Conservation (phyloP, 2,113 vertebrate genomes). For the Coptodon bakossiorum region DNA sequence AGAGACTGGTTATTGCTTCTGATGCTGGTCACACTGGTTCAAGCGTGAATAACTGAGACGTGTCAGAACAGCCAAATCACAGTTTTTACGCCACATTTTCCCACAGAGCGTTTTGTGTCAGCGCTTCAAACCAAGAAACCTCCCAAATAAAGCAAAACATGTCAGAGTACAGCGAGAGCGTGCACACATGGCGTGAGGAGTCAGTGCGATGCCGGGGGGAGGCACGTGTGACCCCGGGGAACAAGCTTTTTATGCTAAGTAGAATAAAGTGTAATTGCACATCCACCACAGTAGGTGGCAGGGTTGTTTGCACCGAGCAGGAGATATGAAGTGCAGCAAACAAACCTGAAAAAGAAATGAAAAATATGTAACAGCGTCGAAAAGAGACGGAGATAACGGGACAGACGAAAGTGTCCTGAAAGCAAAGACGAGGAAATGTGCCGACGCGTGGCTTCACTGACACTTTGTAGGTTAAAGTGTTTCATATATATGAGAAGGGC, state of each 20-base stretch:
- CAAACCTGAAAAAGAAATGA: background rate
- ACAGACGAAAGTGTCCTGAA: background rate
- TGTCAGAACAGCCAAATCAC: background rate
- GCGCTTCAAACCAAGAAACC: background rate
- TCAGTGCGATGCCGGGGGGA: background rate
- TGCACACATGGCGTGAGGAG: fast-evolving
- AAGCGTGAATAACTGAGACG: background rate
- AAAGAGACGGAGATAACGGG: background rate
- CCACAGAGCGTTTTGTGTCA: background rate
- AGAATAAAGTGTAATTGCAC: background rate
- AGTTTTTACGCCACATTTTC: background rate
- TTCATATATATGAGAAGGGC: background rate
- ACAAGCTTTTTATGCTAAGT: background rate
- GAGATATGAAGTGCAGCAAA: background rate
- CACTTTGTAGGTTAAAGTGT: background rate
- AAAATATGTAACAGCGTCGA: background rate
- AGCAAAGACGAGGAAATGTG: background rate
- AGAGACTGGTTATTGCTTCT: background rate
- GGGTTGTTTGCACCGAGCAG: background rate
- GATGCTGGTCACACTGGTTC: background rate
- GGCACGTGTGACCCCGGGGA: background rate
- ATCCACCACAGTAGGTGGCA: background rate
- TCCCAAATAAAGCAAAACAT: background rate
- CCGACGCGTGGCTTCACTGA: background rate
- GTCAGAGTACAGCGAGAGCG: background rate